Conservation (phyloP, 2,113 vertebrate genomes). For the Dasyprocta punctata region DNA sequence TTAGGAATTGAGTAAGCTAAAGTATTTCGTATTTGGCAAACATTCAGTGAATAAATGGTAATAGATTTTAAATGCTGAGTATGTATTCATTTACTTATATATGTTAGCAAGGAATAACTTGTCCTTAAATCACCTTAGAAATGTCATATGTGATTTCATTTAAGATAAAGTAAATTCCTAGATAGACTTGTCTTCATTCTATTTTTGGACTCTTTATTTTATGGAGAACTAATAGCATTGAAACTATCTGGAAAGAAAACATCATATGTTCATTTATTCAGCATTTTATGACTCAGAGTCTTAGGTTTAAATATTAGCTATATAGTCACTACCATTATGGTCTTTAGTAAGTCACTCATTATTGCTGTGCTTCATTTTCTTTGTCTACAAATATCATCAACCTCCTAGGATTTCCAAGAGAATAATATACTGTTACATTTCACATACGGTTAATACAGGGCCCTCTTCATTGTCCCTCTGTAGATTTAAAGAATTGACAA, state of each 20-base stretch:
- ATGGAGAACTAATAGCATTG: background rate
- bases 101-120: background rate
- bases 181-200: slow-evolving; percentile 42
- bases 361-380: slow-evolving; percentile 13
- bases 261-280: slow-evolving; percentile 32
- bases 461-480: background rate
- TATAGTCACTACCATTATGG: background rate
- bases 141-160: background rate
- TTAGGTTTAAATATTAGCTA: background rate
- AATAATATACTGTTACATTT: background rate
- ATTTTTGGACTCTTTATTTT: slow-evolving; percentile 44
- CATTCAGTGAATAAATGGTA: slow-evolving; percentile 30
- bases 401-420: background rate
- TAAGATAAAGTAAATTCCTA: slow-evolving; percentile 36
- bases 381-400: background rate
- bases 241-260: slow-evolving; percentile 40
- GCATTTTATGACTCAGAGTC: slow-evolving; percentile 22
- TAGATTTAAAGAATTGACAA: background rate
- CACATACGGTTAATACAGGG: background rate
- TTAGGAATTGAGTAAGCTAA: slow-evolving; percentile 26
- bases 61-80: slow-evolving; percentile 4
- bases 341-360: background rate
- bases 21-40: slow-evolving; percentile 21
- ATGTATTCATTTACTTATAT: background rate
- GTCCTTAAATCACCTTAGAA: background rate